phyloP scores from a whole-genome alignment of 2,113 vertebrate genomes.

The Crotalus viridis region DNA sequence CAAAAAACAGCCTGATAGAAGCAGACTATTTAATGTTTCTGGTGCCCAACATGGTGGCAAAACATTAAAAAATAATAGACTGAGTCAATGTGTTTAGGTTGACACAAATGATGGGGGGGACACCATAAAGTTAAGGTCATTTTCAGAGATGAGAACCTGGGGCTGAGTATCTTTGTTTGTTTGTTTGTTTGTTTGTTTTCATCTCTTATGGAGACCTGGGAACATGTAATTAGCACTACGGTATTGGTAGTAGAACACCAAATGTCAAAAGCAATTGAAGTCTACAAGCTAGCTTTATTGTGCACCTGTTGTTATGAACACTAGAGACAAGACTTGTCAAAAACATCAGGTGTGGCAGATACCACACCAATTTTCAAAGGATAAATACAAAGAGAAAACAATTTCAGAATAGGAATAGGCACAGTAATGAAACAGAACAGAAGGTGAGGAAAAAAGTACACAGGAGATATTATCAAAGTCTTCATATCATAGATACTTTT shows the following conservation, averaged over 20 bases:
- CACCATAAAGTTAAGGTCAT: constrained; percentile 32
- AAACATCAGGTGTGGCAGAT: not conserved
- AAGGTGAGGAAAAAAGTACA: not conserved
- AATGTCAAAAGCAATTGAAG: not conserved
- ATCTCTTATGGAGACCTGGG: not conserved
- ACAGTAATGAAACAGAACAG: not conserved
- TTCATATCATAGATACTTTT: not conserved
- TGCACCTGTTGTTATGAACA: not conserved
- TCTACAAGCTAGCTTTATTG: not conserved
- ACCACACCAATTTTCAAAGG: not conserved
- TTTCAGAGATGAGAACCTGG: constrained; percentile 1
- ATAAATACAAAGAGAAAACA: not conserved
- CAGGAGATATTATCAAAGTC: not conserved
- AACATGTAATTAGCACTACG: not conserved
- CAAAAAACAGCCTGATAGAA: not conserved
- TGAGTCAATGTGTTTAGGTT: constrained; percentile 45
- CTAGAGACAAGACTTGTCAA: not conserved
- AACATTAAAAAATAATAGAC: constrained; percentile 63
- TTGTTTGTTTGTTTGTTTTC: not conserved
- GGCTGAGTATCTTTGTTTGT: not conserved
- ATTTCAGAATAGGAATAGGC: not conserved
- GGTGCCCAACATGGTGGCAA: constrained; percentile 45
- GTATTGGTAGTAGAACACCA: not conserved
- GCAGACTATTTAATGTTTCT: constrained; percentile 22
- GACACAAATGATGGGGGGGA: constrained; percentile 42